Evolutionary conservation across 2,888 invertebrate species (phyloP).

Genomic region (Cephus pulcher): DNA sequence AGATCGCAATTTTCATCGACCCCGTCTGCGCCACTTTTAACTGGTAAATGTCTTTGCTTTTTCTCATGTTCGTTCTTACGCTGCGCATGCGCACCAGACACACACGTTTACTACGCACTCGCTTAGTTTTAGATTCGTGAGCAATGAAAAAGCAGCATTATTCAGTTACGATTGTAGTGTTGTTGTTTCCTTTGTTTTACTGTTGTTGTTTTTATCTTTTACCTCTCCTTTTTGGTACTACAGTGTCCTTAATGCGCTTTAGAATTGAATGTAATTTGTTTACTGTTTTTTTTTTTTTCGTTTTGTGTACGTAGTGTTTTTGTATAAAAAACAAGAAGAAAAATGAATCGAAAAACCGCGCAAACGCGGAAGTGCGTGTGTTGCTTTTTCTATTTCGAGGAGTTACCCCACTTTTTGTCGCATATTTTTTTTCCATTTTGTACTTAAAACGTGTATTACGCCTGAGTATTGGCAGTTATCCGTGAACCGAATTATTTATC

Average conservation of each 20-base stretch:
- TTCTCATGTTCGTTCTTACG: slow-evolving; percentile 28
- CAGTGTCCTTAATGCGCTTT: slow-evolving; percentile 18
- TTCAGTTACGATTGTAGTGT: slow-evolving; percentile 13
- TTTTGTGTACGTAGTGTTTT: not conserved
- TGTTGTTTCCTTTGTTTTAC: slow-evolving; percentile 11
- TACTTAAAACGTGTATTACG: slow-evolving; percentile 59
- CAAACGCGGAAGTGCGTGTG: slow-evolving; percentile 18
- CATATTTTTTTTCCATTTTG: slow-evolving; percentile 38
- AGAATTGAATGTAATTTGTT: slow-evolving; percentile 20
- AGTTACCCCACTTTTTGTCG: not conserved
- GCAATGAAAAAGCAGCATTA: not conserved
- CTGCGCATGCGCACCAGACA: slow-evolving; percentile 21
- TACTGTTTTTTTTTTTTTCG: slow-evolving; percentile 5
- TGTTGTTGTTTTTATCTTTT: slow-evolving; percentile 17
- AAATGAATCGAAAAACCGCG: slow-evolving; percentile 28
- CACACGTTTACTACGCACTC: not conserved
- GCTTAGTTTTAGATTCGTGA: not conserved
- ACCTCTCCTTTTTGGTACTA: slow-evolving; percentile 27
- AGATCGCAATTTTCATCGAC: too few relatives aligned
- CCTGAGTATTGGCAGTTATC: slow-evolving; percentile 58
- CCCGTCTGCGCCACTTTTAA: not conserved
- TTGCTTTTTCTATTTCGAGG: slow-evolving; percentile 9
- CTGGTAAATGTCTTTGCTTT: slow-evolving; percentile 22
- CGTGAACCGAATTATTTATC: slow-evolving; percentile 24
- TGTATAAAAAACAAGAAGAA: slow-evolving; percentile 19